Conservation (phyloP, 2,888 invertebrate species). For the Glyphotaelius pellucidus region DNA sequence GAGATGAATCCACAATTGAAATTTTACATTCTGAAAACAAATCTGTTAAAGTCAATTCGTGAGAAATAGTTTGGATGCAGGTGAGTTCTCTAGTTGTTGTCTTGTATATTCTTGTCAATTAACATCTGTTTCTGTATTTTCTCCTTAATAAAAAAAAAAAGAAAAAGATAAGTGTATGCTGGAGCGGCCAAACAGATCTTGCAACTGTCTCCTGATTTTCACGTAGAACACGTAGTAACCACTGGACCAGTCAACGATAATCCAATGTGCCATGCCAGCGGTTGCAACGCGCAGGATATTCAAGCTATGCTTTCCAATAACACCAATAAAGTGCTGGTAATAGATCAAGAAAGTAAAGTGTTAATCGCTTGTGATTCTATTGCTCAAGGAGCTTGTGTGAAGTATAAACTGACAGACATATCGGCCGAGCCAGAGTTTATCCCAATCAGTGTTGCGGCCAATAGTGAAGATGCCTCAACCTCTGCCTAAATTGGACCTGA, state of each 20-base stretch:
- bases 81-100: no score
- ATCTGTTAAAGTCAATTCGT: no score
- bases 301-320: slow-evolving; percentile 86
- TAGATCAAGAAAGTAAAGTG: no score
- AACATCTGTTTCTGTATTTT: no score
- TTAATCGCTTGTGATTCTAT: slow-evolving; percentile 94
- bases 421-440: slow-evolving; percentile 86
- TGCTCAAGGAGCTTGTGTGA: slow-evolving; percentile 92
- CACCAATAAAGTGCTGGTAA: slow-evolving; percentile 93
- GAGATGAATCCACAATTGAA: no score
- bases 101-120: no score
- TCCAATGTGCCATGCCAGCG: slow-evolving; percentile 92
- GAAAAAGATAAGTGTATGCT: slow-evolving; percentile 88
- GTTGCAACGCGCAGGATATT: slow-evolving; percentile 83
- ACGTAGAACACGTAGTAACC: slow-evolving; percentile 84
- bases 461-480: slow-evolving; percentile 92
- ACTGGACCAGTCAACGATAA: slow-evolving; percentile 95
- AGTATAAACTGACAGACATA: slow-evolving; percentile 89
- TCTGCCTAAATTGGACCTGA: slow-evolving; percentile 95
- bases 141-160: no score
- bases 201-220: slow-evolving; percentile 88
- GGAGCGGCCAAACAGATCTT: slow-evolving; percentile 92
- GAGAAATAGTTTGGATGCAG: no score
- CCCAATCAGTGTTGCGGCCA: slow-evolving; percentile 91
- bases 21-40: no score